A percentile compares a stretch with the other conserved stretches of the same genome.
These are phyloP conservation scores for Anthrax anthrax DNA, from an alignment of 2,888 invertebrate genomes.

Conservation along the genomic window DNA sequence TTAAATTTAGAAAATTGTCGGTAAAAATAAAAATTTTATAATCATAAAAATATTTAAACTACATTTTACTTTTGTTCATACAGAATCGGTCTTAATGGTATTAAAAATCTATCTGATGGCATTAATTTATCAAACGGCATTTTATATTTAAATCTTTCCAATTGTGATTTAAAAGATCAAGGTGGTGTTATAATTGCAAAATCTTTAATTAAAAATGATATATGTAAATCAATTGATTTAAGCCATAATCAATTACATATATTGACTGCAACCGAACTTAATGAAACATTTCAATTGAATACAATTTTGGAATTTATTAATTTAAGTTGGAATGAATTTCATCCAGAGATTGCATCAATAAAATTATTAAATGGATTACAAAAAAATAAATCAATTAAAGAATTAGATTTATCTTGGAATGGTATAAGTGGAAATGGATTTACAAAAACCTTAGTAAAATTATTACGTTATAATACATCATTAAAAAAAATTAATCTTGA, in stretches of 20 bases:
- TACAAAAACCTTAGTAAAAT: conserved; percentile 1
- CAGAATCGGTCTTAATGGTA: conserved; percentile 8
- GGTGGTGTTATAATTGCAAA: conserved; percentile 8
- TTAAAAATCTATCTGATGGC: conserved; percentile 7
- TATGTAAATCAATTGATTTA: conserved; percentile 6
- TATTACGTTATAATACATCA: not conserved
- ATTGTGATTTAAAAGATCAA: conserved; percentile 8
- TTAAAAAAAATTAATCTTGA: conserved; percentile 6
- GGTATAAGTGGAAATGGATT: conserved; percentile 7
- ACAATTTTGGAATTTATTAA: conserved; percentile 4
- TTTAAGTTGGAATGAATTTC: conserved; percentile 11
- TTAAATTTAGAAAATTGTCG: conserved; percentile 9
- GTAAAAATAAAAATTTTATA: not conserved
- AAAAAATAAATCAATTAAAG: conserved; percentile 6
- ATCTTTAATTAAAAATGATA: conserved; percentile 6
- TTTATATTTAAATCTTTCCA: conserved; percentile 7
- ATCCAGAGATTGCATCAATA: conserved; percentile 3
- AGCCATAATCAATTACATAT: conserved; percentile 7
- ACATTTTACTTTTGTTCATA: too few species aligned
- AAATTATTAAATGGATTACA: conserved; percentile 6
- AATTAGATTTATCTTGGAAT: conserved; percentile 12
- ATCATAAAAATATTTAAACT: too few species aligned
- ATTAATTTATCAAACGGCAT: conserved; percentile 8
- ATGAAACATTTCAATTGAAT: conserved; percentile 3
- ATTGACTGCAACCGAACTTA: conserved; percentile 1